Evolutionary conservation across 2,888 invertebrate genomes (phyloP), one percentile per base, ranked within the genome.

Genomic region (Helleia helle): DNA sequence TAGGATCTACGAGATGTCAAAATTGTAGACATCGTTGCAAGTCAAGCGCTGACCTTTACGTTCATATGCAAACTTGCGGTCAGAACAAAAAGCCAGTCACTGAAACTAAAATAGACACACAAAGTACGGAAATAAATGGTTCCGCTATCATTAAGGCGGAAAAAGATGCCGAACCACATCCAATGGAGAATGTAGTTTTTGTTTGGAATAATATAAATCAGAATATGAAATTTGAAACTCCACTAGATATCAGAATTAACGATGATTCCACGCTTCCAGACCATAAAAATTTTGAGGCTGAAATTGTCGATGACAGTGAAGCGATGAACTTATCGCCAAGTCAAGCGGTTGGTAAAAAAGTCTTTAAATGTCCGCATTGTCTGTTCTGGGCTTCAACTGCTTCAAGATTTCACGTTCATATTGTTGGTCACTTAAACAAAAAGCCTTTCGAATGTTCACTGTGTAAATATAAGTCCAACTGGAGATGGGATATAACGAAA

Each of bases 401-500:
- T 6, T 95, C 95, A 14, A 88, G 96, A 46, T 96, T 96, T 71
- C 96, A 96, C 71, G 95, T 96, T 3, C 96, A 96, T 71, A 95
- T 96, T 54, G 95, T 96, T 7, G 95, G 95, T 1, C 96, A 96
- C 73, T 86, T 95, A 51, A 96, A 96, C 71, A 93, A 93, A 65
- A 95, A 96, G 65, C 97, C 97, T 1, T 98, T 96, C 71, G 95
- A 96, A 74, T 98, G 98, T 77, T 96, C 97, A 1, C 86, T 94
- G 9, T 98, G 97, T 79, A 92, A 94, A 40, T 95, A 96, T 65
- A 91, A 95, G 55, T 96, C 96, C 17, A 97, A 97, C 67, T 97
- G 97, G 96, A 90, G 96, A 50, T 97, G 96, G 94, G 97, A 97
- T 77, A 95, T 97, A 46, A 95, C 95, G 15, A 95, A 97, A 71